phyloP scores from a whole-genome alignment of 2,888 invertebrate genomes.

The Xestia c-nigrum region DNA sequence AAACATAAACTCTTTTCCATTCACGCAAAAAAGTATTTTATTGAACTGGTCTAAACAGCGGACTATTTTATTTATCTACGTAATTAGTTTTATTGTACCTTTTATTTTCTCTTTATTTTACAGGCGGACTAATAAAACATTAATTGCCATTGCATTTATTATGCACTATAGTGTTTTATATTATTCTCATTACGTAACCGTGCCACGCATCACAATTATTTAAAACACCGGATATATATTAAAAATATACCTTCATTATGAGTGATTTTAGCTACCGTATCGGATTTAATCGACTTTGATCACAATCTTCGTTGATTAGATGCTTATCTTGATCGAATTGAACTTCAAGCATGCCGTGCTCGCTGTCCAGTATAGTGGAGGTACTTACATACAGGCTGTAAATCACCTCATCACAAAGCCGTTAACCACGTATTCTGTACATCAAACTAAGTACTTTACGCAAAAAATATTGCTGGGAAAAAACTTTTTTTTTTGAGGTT shows the following conservation, averaged over 20 bases:
- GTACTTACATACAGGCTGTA: too few species aligned
- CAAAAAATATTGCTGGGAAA: too few species aligned
- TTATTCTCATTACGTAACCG: neutral
- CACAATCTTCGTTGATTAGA: neutral
- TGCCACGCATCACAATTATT: neutral
- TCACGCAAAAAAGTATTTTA: slow-evolving; percentile 25
- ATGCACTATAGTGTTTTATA: neutral
- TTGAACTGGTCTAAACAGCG: neutral
- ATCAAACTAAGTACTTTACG: too few species aligned
- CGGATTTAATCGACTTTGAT: neutral
- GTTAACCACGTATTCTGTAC: too few species aligned
- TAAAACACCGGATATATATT: neutral
- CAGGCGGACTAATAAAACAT: slow-evolving; percentile 7
- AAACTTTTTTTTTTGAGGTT: too few species aligned
- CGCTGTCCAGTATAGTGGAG: too few species aligned
- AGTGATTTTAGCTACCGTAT: neutral
- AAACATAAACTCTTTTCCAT: slow-evolving; percentile 26
- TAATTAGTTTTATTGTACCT: neutral
- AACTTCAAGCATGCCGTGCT: neutral
- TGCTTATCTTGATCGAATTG: neutral
- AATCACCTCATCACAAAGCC: too few species aligned
- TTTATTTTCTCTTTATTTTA: slow-evolving; percentile 24
- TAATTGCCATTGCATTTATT: slow-evolving; percentile 22
- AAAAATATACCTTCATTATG: neutral
- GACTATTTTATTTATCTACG: slow-evolving; percentile 3